Conservation (phyloP, 2,888 invertebrate species). For the Hedychridium roseum region DNA sequence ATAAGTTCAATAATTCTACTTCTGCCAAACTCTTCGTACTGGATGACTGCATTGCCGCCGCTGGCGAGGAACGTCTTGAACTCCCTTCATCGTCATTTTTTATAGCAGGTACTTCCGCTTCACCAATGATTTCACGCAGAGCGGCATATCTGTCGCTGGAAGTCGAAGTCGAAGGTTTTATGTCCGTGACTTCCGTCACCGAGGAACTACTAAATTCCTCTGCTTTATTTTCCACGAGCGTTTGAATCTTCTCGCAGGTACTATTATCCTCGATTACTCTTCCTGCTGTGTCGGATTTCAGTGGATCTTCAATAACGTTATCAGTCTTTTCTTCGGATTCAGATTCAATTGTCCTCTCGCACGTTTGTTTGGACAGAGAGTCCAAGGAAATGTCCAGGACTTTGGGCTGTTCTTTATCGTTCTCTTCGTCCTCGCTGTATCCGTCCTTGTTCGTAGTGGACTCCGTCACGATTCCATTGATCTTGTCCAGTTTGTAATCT, state of each 20-base stretch:
- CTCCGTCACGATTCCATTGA: too few relatives aligned
- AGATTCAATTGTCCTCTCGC: constrained; percentile 11
- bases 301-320: constrained; percentile 24
- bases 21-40: constrained; percentile 39
- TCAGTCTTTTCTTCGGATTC: constrained; percentile 29
- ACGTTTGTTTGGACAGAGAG: too few relatives aligned
- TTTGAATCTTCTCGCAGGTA: constrained; percentile 23
- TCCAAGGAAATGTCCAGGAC: not conserved
- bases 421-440: constrained; percentile 27
- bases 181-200: constrained; percentile 57
- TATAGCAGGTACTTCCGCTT: constrained; percentile 40
- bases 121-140: constrained; percentile 75
- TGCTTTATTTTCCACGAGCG: constrained; percentile 20
- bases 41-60: constrained; percentile 22
- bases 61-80: constrained; percentile 31
- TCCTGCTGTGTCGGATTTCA: constrained; percentile 22
- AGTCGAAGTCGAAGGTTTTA: constrained; percentile 64
- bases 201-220: constrained; percentile 32
- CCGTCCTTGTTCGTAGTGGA: too few relatives aligned
- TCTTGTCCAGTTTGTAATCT: constrained; percentile 22
- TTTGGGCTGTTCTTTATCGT: constrained; percentile 20
- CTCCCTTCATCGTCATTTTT: constrained; percentile 32
- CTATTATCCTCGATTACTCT: constrained; percentile 30
- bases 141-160: constrained; percentile 83
- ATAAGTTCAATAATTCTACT: constrained; percentile 53